Evolutionary conservation across 2,113 vertebrate genomes (phyloP).

Genomic region (Andinoacara biseriatus): DNA sequence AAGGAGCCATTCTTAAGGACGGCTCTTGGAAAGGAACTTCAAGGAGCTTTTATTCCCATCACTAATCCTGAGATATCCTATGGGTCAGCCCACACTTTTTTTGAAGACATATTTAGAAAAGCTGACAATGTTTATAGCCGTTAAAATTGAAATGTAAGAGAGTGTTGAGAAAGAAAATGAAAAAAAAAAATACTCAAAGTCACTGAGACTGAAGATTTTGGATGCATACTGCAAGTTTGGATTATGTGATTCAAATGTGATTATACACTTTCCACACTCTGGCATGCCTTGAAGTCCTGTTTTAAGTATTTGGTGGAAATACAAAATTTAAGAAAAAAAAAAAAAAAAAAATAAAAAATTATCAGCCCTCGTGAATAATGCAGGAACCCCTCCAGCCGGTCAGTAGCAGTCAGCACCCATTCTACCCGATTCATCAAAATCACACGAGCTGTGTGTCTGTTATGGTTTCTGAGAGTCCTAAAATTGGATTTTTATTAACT

Average conservation of each 20-base stretch:
- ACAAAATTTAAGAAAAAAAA: not conserved
- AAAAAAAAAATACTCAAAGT: not conserved
- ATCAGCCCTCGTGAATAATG: constrained; percentile 26
- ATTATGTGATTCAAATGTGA: not conserved
- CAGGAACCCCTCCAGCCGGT: constrained; percentile 6
- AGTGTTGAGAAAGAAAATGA: not conserved
- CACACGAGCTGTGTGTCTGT: not conserved
- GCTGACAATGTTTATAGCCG: no score
- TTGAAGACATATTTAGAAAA: no score
- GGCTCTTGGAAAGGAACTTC: no score
- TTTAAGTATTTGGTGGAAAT: not conserved
- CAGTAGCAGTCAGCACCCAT: constrained; percentile 12
- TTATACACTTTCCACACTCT: not conserved
- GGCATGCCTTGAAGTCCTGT: not conserved
- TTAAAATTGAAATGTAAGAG: not conserved
- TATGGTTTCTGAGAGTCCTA: not conserved
- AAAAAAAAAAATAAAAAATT: not conserved
- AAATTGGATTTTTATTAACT: constrained; percentile 7
- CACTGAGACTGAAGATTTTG: not conserved
- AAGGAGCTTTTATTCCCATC: no score
- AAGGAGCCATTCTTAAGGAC: no score
- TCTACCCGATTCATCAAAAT: constrained; percentile 9
- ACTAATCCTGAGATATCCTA: no score
- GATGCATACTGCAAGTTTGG: not conserved
- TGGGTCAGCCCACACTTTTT: no score